Conservation (phyloP, 2,113 vertebrate genomes). For the Isichthys henryi region DNA sequence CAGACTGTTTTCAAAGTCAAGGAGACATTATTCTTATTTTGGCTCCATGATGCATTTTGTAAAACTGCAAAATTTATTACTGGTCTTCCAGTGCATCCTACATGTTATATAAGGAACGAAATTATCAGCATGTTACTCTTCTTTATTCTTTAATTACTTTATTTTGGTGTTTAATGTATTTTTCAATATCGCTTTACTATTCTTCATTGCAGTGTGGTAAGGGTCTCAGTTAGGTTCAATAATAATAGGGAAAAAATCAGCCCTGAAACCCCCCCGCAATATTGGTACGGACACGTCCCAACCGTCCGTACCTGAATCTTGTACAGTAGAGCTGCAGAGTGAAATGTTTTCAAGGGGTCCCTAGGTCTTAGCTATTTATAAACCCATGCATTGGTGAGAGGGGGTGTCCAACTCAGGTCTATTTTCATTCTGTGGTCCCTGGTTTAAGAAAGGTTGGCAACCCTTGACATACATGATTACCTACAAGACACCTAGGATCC, state of each 20-base stretch:
- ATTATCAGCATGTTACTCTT: neutral
- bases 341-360: neutral
- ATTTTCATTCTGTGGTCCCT: neutral
- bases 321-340: neutral
- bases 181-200: neutral
- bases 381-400: neutral
- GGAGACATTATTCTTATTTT: neutral
- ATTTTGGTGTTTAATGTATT: neutral
- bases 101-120: neutral
- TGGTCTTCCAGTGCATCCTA: neutral
- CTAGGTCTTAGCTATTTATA: neutral
- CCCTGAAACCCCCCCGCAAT: neutral
- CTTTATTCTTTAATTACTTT: neutral
- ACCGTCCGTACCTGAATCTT: neutral
- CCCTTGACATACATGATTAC: neutral
- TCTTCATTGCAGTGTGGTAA: neutral
- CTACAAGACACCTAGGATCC: neutral
- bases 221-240: neutral
- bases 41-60: neutral
- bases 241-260: neutral
- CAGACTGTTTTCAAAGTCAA: neutral
- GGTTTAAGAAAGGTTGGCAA: neutral
- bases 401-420: neutral
- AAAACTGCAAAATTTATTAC: neutral
- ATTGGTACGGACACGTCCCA: neutral